Conservation (phyloP, 1,140 invertebrate species). For the Bactericera cockerelli region DNA sequence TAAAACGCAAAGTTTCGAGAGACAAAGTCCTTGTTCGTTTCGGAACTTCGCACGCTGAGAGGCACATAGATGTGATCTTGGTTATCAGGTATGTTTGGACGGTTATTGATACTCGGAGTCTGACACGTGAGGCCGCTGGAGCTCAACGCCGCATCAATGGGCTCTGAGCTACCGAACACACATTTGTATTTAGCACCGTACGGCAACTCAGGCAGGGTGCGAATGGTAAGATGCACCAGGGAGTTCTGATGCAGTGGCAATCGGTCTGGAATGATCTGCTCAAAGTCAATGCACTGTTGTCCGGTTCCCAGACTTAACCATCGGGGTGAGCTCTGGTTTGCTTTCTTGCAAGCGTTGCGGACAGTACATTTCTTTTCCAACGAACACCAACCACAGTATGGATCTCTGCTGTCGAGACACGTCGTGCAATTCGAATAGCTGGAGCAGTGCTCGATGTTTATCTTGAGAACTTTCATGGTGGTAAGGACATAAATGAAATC, state of each 20-base stretch:
- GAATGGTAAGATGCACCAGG: conserved; percentile 67
- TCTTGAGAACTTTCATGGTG: conserved; percentile 60
- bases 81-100: conserved; percentile 61
- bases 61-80: conserved; percentile 82
- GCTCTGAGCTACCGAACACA: conserved; percentile 70
- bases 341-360: conserved; percentile 73
- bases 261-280: conserved; percentile 75
- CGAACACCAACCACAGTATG: conserved; percentile 97
- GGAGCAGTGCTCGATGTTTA: conserved; percentile 82
- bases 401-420: conserved; percentile 83
- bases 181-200: conserved; percentile 84
- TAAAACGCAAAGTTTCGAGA: conserved; percentile 85
- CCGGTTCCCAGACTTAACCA: conserved; percentile 84
- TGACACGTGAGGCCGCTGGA: conserved; percentile 64
- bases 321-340: conserved; percentile 68
- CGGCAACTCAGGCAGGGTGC: conserved; percentile 75
- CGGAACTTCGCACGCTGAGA: conserved; percentile 79
- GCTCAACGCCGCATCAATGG: conserved; percentile 71
- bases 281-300: conserved; percentile 91
- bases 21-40: conserved; percentile 92
- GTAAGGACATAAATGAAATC: conserved; percentile 53
- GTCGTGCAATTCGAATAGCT: conserved; percentile 74
- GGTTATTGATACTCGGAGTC: conserved; percentile 57
- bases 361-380: conserved; percentile 86
- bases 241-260: conserved; percentile 73